Evolutionary conservation across 1,140 invertebrate species (phyloP).

Genomic region (Drosophila bocki): DNA sequence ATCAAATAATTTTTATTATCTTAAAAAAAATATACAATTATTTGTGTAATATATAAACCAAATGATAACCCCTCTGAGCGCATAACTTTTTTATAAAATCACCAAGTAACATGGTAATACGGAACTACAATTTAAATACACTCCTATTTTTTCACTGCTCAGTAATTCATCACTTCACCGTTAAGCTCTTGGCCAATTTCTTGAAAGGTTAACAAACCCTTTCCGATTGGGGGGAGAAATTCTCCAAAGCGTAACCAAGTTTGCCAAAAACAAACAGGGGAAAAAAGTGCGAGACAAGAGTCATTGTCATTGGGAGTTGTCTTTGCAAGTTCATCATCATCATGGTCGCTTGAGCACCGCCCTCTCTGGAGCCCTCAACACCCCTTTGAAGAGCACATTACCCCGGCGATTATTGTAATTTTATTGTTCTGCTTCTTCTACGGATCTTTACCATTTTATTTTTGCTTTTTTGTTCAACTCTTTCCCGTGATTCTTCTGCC

Average conservation of each 20-base stretch:
- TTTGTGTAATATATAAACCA: neutral
- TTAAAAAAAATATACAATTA: neutral
- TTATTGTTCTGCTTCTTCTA: slow-evolving; percentile 65
- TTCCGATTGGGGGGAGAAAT: slow-evolving; percentile 46
- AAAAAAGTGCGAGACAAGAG: slow-evolving; percentile 29
- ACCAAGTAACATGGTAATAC: neutral
- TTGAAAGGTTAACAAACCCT: slow-evolving; percentile 71
- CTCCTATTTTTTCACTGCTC: slow-evolving; percentile 7
- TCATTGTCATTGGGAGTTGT: slow-evolving; percentile 54
- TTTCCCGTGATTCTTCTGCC: slow-evolving; percentile 46
- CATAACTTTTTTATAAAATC: neutral
- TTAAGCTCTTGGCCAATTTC: slow-evolving; percentile 60
- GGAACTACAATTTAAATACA: neutral
- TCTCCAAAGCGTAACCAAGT: slow-evolving; percentile 73
- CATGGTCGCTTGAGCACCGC: slow-evolving; percentile 71
- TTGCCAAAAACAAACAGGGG: slow-evolving; percentile 40
- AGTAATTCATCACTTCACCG: slow-evolving; percentile 46
- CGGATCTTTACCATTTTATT: slow-evolving; percentile 42
- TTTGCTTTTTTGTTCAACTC: slow-evolving; percentile 52
- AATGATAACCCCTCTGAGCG: neutral
- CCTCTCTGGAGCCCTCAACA: slow-evolving; percentile 2
- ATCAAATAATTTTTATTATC: neutral
- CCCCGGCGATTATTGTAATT: slow-evolving; percentile 81
- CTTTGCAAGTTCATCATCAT: slow-evolving; percentile 71
- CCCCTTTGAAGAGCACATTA: slow-evolving; percentile 29